Evolutionary conservation across 2,113 vertebrate species (phyloP).

Genomic region (Actenoides hombroni): DNA sequence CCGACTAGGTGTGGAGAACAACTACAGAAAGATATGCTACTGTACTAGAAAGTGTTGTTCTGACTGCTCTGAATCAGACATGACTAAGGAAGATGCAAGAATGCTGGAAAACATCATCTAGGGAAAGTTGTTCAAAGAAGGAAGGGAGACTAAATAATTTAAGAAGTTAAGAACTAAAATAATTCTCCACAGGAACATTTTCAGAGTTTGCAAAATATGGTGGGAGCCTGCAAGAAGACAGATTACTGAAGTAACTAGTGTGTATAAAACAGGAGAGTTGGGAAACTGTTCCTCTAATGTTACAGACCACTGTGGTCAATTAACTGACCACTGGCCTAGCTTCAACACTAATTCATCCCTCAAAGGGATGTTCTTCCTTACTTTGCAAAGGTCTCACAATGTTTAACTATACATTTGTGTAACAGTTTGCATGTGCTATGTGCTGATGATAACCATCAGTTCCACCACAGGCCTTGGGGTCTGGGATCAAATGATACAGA

Average conservation of each 20-base stretch:
- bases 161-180: not conserved
- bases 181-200: not conserved
- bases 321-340: not conserved
- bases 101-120: not conserved
- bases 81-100: not conserved
- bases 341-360: not conserved
- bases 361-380: not conserved
- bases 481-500: not conserved
- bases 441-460: not conserved
- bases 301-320: not conserved
- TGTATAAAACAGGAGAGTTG: not conserved
- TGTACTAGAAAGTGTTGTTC: not conserved
- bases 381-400: not conserved
- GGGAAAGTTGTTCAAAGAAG: not conserved
- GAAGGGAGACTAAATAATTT: not conserved
- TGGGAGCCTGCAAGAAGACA: not conserved
- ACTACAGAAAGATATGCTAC: not conserved
- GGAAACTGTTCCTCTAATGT: not conserved
- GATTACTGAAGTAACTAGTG: not conserved
- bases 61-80: not conserved
- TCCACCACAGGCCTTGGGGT: not conserved
- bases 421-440: not conserved
- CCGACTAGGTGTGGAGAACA: not conserved
- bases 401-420: not conserved
- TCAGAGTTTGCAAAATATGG: not conserved